These are phyloP conservation scores for Tribolium castaneum DNA, from an alignment of 1,140 invertebrate genomes.

Conservation along the genomic window DNA sequence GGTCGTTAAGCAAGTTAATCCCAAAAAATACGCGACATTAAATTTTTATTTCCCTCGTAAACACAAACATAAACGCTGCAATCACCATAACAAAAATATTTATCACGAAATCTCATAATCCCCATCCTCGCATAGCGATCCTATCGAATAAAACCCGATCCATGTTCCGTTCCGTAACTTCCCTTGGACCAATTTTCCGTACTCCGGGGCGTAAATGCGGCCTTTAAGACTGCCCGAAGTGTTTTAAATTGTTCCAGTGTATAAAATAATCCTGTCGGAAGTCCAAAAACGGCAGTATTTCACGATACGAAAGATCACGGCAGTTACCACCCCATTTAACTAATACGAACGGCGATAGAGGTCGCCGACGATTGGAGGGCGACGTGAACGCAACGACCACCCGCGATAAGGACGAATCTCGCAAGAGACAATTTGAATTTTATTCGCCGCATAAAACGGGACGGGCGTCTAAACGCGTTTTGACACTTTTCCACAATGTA, in stretches of 20 bases:
- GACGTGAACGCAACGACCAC: not conserved
- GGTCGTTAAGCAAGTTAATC: not conserved
- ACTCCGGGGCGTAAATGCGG: conserved; percentile 41
- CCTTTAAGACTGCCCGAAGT: conserved; percentile 45
- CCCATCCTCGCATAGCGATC: not conserved
- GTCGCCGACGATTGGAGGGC: conserved; percentile 3
- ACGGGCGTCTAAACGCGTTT: conserved; percentile 44
- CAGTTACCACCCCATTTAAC: conserved; percentile 53
- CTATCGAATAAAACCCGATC: conserved; percentile 1
- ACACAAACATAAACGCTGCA: not conserved
- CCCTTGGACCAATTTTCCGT: conserved; percentile 39
- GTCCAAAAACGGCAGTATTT: conserved; percentile 49
- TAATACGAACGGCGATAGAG: conserved; percentile 46
- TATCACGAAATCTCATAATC: conserved; percentile 1
- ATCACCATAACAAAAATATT: conserved; percentile 12
- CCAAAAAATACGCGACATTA: not conserved
- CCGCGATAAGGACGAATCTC: conserved; percentile 27
- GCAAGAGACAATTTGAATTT: conserved; percentile 23
- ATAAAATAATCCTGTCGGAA: conserved; percentile 51
- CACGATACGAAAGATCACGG: conserved; percentile 46
- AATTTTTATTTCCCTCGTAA: conserved; percentile 5
- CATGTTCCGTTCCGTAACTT: not conserved
- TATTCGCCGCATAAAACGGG: conserved; percentile 34
- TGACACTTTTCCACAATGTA: conserved; percentile 45
- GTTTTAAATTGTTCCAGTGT: conserved; percentile 51